Conservation (phyloP, 2,113 vertebrate genomes). For the Stegostoma tigrinum region DNA sequence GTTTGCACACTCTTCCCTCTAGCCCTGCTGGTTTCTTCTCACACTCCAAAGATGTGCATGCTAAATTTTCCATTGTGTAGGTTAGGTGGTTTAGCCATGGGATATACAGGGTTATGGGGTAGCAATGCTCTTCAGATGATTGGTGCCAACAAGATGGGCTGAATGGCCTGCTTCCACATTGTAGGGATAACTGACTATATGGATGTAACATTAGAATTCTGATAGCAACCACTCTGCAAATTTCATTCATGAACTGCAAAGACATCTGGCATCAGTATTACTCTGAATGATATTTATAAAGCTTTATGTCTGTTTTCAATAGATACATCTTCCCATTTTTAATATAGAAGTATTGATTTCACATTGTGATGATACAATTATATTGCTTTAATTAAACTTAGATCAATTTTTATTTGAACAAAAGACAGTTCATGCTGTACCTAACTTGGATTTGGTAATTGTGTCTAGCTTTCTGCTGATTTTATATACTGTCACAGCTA, state of each 20-base stretch:
- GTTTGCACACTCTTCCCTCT: too few relatives aligned
- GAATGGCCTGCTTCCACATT: too few relatives aligned
- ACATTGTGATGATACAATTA: background rate
- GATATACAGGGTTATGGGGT: too few relatives aligned
- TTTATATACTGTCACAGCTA: background rate
- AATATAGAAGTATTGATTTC: constrained; percentile 20
- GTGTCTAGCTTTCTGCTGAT: background rate
- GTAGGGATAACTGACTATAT: background rate
- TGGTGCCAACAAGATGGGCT: too few relatives aligned
- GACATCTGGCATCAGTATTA: background rate
- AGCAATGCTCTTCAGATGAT: too few relatives aligned
- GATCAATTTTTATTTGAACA: background rate
- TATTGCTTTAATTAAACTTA: background rate
- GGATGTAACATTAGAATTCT: background rate
- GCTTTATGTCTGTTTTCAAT: background rate
- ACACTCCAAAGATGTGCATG: too few relatives aligned
- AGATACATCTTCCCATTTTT: background rate
- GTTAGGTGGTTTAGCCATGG: too few relatives aligned
- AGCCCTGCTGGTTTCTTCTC: too few relatives aligned
- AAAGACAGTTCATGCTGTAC: background rate
- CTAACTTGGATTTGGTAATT: background rate
- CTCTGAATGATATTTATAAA: background rate
- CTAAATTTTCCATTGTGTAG: too few relatives aligned
- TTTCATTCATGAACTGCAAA: background rate
- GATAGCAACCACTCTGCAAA: background rate